Base-by-base conservation (phyloP, 2,888 invertebrate genomes). In the Rhogogaster chlorosoma region DNA sequence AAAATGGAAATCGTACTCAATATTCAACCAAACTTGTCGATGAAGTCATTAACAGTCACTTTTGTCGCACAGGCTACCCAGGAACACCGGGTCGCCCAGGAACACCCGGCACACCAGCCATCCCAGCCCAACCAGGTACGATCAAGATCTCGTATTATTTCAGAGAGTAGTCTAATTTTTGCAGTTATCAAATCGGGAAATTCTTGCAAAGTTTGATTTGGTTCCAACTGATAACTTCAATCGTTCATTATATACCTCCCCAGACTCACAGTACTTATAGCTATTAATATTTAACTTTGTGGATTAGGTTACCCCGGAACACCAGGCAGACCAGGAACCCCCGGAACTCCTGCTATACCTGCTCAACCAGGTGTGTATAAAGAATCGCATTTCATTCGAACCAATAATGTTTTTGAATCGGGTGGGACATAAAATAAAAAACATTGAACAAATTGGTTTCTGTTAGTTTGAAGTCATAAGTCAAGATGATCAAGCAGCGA, bases 341-440 rank as follows among this genome's bases (percentile, higher is more conserved):
- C 92, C 36, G 95, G 95, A 22, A 93, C 93, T 0, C 89, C 91
- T 53, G 93, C 91, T 67, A 87, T 88, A 86, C 87, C 88, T n/a
- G 86, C 84, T 15, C 85, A 71, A 38, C 87, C 87, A 9, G 84
- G 84, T 10, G 7, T n/a, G 53, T 0, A 38, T 38, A 5, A n/a
- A 53, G 15, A 45, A 53, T 53, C n/a, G 5, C 1, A n/a, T 53
- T n/a, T 7, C 1, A 53, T 53, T 18, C 18, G 15, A 49, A 49
- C 15, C 18, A 49, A 18, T 49, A 5, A 5, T 49, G 18, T 49
- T 18, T 0, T 49, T 49, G 5, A 18, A 18, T 49, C 49, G 18
- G 18, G 18, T 49, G 6, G 18, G 42, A 45, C 12, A 53, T n/a
- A 0, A 53, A 53, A 18, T 6, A 49, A 18, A 45, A 45, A 53